Evolutionary conservation across 1,140 invertebrate species (phyloP), one percentile per base, ranked within the genome.

Genomic region (Sitobion miscanthi): DNA sequence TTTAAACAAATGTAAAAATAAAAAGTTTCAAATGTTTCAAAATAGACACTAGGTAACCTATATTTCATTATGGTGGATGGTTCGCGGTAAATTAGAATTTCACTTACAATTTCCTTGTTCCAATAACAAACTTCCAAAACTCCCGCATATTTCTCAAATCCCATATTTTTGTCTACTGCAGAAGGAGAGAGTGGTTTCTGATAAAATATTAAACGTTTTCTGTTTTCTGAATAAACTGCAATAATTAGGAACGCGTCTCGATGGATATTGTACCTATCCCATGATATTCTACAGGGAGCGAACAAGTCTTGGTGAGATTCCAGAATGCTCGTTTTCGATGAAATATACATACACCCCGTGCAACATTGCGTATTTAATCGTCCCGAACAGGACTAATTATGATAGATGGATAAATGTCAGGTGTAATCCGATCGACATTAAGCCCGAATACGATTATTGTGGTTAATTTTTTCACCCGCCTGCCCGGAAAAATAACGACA

Each of bases 341-440:
- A 45, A 25, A 89, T 21, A 42, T 35, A 2, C 7, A 47, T 54
- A 54, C 23, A 52, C 52, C n/a, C 8, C 42, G 62, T 9, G n/a
- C 25, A 52, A 52, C 52, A 83, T 92, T 38, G 90, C 69, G 25
- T 83, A 83, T 92, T 92, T 83, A 92, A 92, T 92, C 90, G 52
- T 35, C 14, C 9, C 0, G n/a, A 92, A 77, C 25, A 25, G 82
- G 21, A 57, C 11, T 93, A 93, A 93, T 93, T 93, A 93, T 93
- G 91, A 86, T 93, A 93, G 52, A 93, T 93, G 69, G 82, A 93
- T 49, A 52, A 83, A 82, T 85, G 49, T 83, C 91, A 86, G 77
- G 91, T 93, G 49, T 93, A 93, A 93, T 93, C 77, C 52, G 35
- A 93, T 86, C 35, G 82, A 52, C 82, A 86, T 93, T 83, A 93